phyloP scores from a whole-genome alignment of 2,888 invertebrate genomes.

The Calameuta filiformis region DNA sequence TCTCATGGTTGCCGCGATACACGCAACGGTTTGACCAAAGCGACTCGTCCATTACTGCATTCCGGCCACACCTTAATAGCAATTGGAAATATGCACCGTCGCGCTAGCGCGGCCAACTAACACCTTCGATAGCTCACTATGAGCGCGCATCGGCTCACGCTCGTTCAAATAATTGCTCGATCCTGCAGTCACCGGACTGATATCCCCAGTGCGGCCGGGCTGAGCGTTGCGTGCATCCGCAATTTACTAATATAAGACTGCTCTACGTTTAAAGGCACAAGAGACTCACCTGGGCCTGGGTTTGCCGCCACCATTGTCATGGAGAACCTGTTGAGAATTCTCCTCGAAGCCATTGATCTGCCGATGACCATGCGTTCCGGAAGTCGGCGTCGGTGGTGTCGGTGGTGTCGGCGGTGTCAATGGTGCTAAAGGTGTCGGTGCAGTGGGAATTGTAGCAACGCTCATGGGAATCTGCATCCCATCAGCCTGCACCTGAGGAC shows the following conservation, averaged over 20 bases:
- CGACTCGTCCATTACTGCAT: conserved; percentile 29
- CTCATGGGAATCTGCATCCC: conserved; percentile 27
- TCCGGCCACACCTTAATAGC: conserved; percentile 49
- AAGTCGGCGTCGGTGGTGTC: conserved; percentile 37
- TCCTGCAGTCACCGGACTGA: too few species aligned
- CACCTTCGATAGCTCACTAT: conserved; percentile 35
- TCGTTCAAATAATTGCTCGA: too few species aligned
- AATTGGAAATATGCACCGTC: conserved; percentile 24
- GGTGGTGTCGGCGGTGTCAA: conserved; percentile 19
- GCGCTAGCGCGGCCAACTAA: conserved; percentile 5
- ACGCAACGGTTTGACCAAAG: not conserved
- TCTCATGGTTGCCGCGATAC: not conserved
- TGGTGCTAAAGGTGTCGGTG: not conserved
- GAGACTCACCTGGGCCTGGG: conserved; percentile 46
- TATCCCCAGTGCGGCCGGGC: too few species aligned
- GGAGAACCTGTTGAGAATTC: conserved; percentile 34
- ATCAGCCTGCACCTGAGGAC: conserved; percentile 47
- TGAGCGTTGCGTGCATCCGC: too few species aligned
- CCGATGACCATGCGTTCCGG: conserved; percentile 23
- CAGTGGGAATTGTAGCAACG: not conserved
- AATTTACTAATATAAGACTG: too few species aligned
- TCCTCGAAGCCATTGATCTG: conserved; percentile 41
- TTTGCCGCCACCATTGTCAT: conserved; percentile 38
- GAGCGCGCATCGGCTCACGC: conserved; percentile 2
- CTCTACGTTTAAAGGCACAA: not conserved